Percentiles rank a stretch among this genome's conserved stretches.
phyloP scores from a whole-genome alignment of 1,140 invertebrate species.

The Aphis gossypii region DNA sequence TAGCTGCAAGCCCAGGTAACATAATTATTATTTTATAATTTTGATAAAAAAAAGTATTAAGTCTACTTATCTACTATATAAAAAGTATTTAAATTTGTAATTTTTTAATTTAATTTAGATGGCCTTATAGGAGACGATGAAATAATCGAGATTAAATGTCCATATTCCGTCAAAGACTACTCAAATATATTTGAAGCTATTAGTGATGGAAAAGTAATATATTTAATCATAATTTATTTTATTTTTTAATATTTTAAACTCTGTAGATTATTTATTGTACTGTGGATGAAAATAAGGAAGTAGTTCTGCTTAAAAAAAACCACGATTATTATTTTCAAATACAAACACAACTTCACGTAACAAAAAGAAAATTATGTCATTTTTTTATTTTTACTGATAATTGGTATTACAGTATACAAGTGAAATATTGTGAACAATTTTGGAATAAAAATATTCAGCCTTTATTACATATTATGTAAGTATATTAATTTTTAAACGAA shows the following conservation, averaged over 20 bases:
- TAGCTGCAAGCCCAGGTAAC: neutral
- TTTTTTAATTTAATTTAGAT: neutral
- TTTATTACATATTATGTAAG: neutral
- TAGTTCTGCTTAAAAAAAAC: neutral
- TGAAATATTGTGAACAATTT: neutral
- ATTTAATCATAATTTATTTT: neutral
- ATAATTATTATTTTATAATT: neutral
- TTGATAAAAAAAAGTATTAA: neutral
- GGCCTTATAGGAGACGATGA: neutral
- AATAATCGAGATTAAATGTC: slow-evolving; percentile 10
- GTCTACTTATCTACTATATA: neutral
- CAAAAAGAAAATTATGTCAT: neutral
- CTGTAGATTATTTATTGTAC: neutral
- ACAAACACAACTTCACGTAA: neutral
- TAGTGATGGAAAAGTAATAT: neutral
- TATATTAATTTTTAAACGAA: neutral
- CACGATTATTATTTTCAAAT: slow-evolving; percentile 22
- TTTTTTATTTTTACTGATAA: neutral
- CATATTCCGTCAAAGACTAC: neutral
- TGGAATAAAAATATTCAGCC: slow-evolving; percentile 14
- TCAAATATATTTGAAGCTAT: neutral
- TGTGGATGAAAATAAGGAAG: neutral
- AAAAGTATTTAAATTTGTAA: neutral
- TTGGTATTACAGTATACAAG: neutral
- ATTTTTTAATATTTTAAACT: neutral